A percentile compares a stretch with the other conserved stretches of the same genome.
Conservation (phyloP, 2,113 vertebrate species). For the Fregata magnificens region DNA sequence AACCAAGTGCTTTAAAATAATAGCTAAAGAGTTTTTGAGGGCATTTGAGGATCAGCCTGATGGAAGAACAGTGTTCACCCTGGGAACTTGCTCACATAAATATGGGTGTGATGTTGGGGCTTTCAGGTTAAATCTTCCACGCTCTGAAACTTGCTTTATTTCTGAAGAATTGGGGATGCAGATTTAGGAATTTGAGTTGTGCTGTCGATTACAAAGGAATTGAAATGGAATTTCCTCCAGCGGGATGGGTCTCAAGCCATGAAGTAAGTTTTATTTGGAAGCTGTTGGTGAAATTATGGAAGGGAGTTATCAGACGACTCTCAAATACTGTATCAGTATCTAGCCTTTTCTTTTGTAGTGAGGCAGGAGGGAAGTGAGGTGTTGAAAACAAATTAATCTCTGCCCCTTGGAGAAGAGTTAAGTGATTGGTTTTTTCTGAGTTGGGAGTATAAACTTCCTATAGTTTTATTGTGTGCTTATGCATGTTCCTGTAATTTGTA, state of each 20-base stretch:
- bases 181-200: not conserved
- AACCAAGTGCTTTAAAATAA: not conserved
- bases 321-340: not conserved
- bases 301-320: not conserved
- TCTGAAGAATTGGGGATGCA: not conserved
- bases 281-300: not conserved
- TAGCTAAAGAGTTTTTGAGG: not conserved
- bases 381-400: not conserved
- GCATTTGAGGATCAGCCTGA: not conserved
- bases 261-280: conserved; percentile 26
- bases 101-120: not conserved
- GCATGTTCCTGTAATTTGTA: not conserved
- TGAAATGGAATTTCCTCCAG: conserved; percentile 20
- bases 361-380: not conserved
- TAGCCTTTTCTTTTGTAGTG: not conserved
- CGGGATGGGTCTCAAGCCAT: not conserved
- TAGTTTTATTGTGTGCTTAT: not conserved
- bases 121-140: not conserved
- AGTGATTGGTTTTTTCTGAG: not conserved
- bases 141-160: not conserved
- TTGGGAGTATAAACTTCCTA: not conserved
- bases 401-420: not conserved
- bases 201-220: not conserved
- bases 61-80: not conserved
- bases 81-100: not conserved